Base-by-base conservation (phyloP, 2,888 invertebrate species). In the Choreutis nemorana region DNA sequence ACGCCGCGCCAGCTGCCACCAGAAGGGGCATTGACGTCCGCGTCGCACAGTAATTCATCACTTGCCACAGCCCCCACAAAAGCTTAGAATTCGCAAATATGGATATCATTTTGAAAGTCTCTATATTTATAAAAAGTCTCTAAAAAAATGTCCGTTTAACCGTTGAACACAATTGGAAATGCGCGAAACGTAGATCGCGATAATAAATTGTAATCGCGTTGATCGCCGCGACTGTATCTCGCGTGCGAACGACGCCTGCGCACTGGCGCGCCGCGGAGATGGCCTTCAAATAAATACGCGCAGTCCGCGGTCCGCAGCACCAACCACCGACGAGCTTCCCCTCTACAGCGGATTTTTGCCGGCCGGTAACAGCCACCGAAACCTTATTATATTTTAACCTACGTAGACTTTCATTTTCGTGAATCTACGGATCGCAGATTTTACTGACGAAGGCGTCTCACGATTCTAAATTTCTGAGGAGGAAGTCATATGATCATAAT, bases 251-350 rank as follows among this genome's bases (percentile, higher is more conserved):
- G 75, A 55, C 67, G 68, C 65, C 48, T 67, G 72, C 68, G 65
- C 70, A 77, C 75, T 77, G 78, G 65, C 65, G 61, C 48, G 68
- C 52, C 61, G 64, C 67, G 61, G 60, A 61, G 48, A 61, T 77
- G 75, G 77, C 79, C 78, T 79, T 79, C 77, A 55, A 71, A 77
- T 80, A 79, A 79, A 80, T 78, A 67, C 58, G 55, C 55, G 54
- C 50, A 53, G 55, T 48, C 43, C 61, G 65, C 67, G 58, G 58
- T 49, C 51, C 63, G 50, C 64, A 53, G 70, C 49, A 62, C 68
- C 55, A 60, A 68, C 72, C 62, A 70, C 64, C 57, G 55, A 49
- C 56, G 45, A 44, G 49, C 54, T 60, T 64, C 64, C 67, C 68
- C 66, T 66, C 67, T 63, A 61, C 56, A 41, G 47, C 50, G 55